These are phyloP conservation scores for Meloidogyne floridensis DNA, from an alignment of 1,140 invertebrate genomes.

Conservation along the genomic window DNA sequence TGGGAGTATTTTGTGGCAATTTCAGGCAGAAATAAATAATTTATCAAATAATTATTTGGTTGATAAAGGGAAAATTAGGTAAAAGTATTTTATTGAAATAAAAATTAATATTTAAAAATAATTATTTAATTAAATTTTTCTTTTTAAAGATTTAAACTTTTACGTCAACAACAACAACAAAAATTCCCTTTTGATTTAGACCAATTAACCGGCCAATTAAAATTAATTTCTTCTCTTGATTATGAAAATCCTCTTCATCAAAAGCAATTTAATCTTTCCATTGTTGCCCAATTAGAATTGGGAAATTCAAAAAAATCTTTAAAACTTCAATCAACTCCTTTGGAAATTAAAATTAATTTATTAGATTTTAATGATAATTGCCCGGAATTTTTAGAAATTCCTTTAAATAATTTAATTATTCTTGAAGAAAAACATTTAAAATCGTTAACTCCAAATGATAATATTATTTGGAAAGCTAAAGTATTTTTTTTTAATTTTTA, in stretches of 20 bases:
- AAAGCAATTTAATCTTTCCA: slow-evolving; percentile 27
- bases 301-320: slow-evolving; percentile 28
- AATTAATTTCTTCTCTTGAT: slow-evolving; percentile 35
- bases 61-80: slow-evolving; percentile 29
- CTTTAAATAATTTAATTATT: slow-evolving; percentile 17
- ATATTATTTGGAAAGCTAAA: slow-evolving; percentile 63
- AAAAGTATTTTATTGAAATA: too few relatives aligned
- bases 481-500: not conserved
- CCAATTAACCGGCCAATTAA: slow-evolving; percentile 38
- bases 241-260: slow-evolving; percentile 21
- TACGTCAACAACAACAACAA: slow-evolving; percentile 1
- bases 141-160: slow-evolving; percentile 14
- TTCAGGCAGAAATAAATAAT: slow-evolving; percentile 38
- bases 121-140: not conserved
- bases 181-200: slow-evolving; percentile 46
- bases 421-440: slow-evolving; percentile 19
- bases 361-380: slow-evolving; percentile 42
- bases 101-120: slow-evolving; percentile 35
- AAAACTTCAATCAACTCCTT: slow-evolving; percentile 4
- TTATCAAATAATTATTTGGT: not conserved
- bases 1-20: slow-evolving; percentile 40
- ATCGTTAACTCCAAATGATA: slow-evolving; percentile 35
- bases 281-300: slow-evolving; percentile 39
- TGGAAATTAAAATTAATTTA: slow-evolving; percentile 27
- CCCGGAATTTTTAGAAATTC: slow-evolving; percentile 44